These are phyloP conservation scores for Elaphurus davidianus DNA, from an alignment of 2,113 vertebrate species.

Conservation along the genomic window DNA sequence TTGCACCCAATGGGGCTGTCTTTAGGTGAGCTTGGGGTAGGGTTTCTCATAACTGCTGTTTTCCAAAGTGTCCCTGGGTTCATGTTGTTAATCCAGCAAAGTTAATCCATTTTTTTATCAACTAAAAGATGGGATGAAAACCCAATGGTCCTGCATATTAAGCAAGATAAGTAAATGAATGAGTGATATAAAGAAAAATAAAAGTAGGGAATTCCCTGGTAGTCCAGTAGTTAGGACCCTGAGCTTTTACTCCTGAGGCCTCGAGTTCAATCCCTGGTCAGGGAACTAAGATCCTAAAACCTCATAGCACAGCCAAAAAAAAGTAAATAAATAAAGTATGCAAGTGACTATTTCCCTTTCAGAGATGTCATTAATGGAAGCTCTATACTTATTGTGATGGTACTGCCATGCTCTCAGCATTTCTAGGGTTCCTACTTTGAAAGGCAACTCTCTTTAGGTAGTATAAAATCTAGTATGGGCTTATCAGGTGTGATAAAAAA, in stretches of 20 bases:
- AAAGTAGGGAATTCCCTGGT: neutral
- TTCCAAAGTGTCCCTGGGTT: neutral
- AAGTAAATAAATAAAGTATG: neutral
- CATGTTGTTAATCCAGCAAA: neutral
- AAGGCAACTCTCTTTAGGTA: neutral
- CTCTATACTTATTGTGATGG: neutral
- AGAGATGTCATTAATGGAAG: neutral
- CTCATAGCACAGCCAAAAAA: neutral
- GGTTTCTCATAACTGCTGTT: neutral
- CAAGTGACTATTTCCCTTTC: neutral
- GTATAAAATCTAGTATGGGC: neutral
- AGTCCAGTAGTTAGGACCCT: neutral
- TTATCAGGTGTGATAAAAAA: neutral
- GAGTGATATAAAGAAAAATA: neutral
- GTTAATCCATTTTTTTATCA: neutral
- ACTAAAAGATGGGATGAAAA: neutral
- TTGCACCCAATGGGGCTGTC: neutral
- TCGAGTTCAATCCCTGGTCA: neutral
- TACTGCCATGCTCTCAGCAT: neutral
- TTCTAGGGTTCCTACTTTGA: neutral
- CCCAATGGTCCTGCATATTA: neutral
- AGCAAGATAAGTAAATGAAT: neutral
- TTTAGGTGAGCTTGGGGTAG: neutral
- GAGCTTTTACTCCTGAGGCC: neutral
- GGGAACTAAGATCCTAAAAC: neutral